These are phyloP conservation scores for Ephydatia muelleri DNA, from an alignment of 37 sponge, comb jelly and placozoan genomes.

Conservation along the genomic window DNA sequence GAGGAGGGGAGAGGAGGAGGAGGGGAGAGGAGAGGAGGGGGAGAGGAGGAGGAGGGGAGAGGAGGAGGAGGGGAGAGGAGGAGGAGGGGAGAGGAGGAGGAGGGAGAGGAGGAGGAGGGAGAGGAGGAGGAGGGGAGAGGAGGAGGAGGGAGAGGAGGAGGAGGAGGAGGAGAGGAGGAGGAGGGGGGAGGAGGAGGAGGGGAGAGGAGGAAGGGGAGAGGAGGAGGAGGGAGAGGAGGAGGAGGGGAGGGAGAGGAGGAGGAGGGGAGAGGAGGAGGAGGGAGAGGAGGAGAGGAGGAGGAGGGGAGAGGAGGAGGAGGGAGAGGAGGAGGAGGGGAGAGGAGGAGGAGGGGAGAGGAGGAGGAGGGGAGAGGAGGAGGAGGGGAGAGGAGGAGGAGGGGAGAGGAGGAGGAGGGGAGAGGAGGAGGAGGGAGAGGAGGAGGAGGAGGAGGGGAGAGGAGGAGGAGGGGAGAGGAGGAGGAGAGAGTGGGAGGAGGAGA, in stretches of 20 bases:
- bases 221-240: not conserved
- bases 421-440: too few species aligned
- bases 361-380: too few species aligned
- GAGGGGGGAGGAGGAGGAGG: not conserved
- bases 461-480: not conserved
- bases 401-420: too few species aligned
- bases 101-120: not conserved
- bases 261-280: not conserved
- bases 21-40: not conserved
- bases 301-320: too few species aligned
- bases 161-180: not conserved
- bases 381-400: too few species aligned
- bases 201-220: not conserved
- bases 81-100: not conserved
- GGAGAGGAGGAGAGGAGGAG: too few species aligned
- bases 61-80: not conserved
- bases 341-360: too few species aligned
- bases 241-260: not conserved
- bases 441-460: not conserved
- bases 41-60: not conserved
- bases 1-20: not conserved
- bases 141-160: not conserved
- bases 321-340: conserved; percentile 8
- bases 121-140: not conserved
- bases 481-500: not conserved